Evolutionary conservation across 2,888 invertebrate genomes (phyloP).

Genomic region (Sesamia inferens): DNA sequence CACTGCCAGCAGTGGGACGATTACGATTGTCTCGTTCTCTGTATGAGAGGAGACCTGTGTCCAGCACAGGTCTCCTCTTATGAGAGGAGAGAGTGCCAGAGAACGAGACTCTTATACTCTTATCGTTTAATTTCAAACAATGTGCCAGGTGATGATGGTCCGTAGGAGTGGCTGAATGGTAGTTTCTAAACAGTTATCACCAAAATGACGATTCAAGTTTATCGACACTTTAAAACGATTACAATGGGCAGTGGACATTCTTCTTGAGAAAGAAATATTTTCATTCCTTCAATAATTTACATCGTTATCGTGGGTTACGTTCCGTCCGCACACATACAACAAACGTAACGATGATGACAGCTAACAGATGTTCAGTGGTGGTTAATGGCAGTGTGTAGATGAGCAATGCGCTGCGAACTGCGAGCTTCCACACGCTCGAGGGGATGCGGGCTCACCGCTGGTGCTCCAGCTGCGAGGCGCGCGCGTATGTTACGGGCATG

Average conservation of each 20-base stretch:
- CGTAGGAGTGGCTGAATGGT: neutral
- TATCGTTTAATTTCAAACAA: neutral
- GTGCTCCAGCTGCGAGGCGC: slow-evolving; percentile 72
- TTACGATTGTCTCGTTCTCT: too few species aligned
- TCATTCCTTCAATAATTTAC: neutral
- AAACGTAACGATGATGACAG: neutral
- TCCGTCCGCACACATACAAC: neutral
- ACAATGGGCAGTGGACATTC: neutral
- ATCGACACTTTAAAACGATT: neutral
- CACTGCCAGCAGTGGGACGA: too few species aligned
- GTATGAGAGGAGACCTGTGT: too few species aligned
- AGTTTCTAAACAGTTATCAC: neutral
- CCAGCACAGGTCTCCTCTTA: too few species aligned
- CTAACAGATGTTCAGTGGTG: neutral
- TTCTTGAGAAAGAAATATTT: neutral
- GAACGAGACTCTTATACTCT: too few species aligned
- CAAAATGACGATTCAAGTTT: neutral
- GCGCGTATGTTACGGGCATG: slow-evolving; percentile 79
- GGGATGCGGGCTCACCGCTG: slow-evolving; percentile 72
- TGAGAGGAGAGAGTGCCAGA: too few species aligned
- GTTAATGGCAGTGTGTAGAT: neutral
- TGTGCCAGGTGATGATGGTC: too few species aligned
- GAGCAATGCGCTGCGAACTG: neutral
- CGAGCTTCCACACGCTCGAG: slow-evolving; percentile 4
- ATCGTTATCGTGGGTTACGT: neutral